phyloP scores from a whole-genome alignment of 2,888 invertebrate genomes.

The Pyrochroa serraticornis region DNA sequence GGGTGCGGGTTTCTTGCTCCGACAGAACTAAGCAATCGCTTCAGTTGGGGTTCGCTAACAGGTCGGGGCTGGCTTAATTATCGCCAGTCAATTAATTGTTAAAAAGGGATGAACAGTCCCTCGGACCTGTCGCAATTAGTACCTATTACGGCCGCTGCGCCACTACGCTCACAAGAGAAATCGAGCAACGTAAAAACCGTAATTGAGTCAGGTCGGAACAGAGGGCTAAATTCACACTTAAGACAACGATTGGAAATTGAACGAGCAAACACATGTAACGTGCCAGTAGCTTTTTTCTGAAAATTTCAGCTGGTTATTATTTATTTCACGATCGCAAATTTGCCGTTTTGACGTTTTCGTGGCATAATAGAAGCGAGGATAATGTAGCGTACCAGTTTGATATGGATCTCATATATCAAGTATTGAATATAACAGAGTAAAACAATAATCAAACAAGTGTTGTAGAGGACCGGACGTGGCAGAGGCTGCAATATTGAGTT shows the following conservation, averaged over 20 bases:
- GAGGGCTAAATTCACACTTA: conserved; percentile 6
- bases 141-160: conserved; percentile 47
- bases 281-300: not conserved
- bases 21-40: conserved; percentile 29
- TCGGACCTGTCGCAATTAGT: conserved; percentile 52
- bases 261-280: not conserved
- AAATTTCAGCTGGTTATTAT: too few relatives aligned
- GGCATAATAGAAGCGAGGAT: conserved; percentile 1
- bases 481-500: conserved; percentile 46
- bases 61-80: conserved; percentile 49
- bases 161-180: conserved; percentile 31
- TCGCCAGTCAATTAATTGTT: conserved; percentile 57
- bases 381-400: conserved; percentile 17
- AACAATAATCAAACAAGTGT: conserved; percentile 48
- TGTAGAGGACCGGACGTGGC: conserved; percentile 43
- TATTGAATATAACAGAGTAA: conserved; percentile 42
- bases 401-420: conserved; percentile 43
- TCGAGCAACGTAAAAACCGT: conserved; percentile 23
- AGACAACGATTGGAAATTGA: not conserved
- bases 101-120: conserved; percentile 48
- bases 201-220: conserved; percentile 18
- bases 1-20: not conserved
- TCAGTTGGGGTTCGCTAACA: conserved; percentile 38
- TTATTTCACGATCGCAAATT: not conserved
- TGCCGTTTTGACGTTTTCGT: not conserved